phyloP scores from a whole-genome alignment of 2,113 vertebrate species.

The Engystomops pustulosus region DNA sequence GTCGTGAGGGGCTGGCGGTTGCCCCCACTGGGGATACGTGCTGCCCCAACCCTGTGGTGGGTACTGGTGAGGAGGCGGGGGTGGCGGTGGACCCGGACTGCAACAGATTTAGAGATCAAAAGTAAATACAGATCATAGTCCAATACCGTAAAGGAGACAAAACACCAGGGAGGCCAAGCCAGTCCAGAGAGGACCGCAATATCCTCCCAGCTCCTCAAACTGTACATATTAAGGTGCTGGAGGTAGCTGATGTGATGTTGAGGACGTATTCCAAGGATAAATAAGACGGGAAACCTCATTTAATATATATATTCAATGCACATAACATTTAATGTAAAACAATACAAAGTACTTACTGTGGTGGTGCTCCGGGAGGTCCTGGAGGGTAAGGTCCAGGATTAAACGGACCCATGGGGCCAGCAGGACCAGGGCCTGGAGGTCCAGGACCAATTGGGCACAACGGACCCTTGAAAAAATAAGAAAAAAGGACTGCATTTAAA shows the following conservation, averaged over 20 bases:
- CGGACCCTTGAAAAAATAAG: constrained; percentile 74
- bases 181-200: too few species aligned
- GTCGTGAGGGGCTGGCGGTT: constrained; percentile 85
- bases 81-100: constrained; percentile 81
- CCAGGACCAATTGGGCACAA: constrained; percentile 86
- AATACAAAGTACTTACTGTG: constrained; percentile 79
- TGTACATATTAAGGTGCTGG: too few species aligned
- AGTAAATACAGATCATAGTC: not conserved
- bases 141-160: too few species aligned
- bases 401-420: constrained; percentile 88
- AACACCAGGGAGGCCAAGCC: too few species aligned
- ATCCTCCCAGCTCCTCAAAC: too few species aligned
- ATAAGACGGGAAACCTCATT: too few species aligned
- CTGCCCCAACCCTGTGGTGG: constrained; percentile 88
- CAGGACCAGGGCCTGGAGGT: constrained; percentile 78
- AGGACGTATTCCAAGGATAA: too few species aligned
- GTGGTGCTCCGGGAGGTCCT: constrained; percentile 86
- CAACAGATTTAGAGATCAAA: not conserved
- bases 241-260: too few species aligned
- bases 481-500: not conserved
- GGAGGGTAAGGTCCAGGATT: constrained; percentile 88
- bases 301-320: too few species aligned
- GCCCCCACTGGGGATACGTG: constrained; percentile 86
- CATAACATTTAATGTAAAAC: too few species aligned
- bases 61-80: constrained; percentile 84